A percentile compares a stretch with the other conserved stretches of the same genome.
phyloP scores from a whole-genome alignment of 2,888 invertebrate genomes.

The Pseudanteris insignis region DNA sequence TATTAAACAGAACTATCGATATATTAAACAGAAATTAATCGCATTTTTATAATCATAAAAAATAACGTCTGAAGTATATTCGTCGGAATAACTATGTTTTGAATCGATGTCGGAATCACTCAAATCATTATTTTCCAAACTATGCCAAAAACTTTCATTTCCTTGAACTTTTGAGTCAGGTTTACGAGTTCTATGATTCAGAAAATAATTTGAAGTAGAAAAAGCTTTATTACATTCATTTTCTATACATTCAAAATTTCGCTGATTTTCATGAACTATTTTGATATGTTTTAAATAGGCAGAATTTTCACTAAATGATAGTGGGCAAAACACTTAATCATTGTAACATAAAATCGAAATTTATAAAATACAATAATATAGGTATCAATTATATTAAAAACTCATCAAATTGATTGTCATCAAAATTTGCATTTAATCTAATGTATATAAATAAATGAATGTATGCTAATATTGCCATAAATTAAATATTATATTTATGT shows the following conservation, averaged over 20 bases:
- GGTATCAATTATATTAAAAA: too few species aligned
- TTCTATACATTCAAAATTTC: background rate
- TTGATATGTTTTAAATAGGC: background rate
- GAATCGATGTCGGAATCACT: too few species aligned
- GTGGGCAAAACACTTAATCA: background rate
- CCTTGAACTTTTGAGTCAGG: background rate
- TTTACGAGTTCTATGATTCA: background rate
- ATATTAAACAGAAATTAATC: too few species aligned
- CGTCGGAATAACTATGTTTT: too few species aligned
- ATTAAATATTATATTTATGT: background rate
- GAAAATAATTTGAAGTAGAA: background rate
- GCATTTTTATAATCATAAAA: too few species aligned
- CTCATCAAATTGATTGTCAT: too few species aligned
- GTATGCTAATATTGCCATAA: background rate
- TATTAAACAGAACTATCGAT: too few species aligned
- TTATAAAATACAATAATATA: too few species aligned
- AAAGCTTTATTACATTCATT: background rate
- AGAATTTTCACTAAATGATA: background rate
- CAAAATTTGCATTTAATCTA: background rate
- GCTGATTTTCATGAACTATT: background rate
- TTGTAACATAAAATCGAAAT: background rate
- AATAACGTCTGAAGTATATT: too few species aligned
- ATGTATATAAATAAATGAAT: too few species aligned
- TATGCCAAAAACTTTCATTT: too few species aligned
- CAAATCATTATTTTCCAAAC: too few species aligned